Evolutionary conservation across 2,797 vertebrate species (phyloP), one percentile per base, ranked within the genome.

Genomic region (Heterohyrax brucei): DNA sequence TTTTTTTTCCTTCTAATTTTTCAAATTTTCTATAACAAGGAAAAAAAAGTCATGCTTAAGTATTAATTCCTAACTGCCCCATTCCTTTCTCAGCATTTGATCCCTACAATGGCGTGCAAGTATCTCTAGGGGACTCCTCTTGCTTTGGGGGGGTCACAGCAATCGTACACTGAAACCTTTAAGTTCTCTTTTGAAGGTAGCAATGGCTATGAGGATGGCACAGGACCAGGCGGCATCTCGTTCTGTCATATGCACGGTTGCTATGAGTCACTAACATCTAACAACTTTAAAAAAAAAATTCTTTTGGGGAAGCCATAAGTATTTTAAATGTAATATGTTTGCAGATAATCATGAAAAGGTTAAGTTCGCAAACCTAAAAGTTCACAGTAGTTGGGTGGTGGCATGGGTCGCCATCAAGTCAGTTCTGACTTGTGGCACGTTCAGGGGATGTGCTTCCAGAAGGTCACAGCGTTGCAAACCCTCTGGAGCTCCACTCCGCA

Each of bases 91-190:
- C 62, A 87, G n/a, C 68, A 89, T 33, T n/a, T 80, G 61, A 53
- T 93, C 50, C 61, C 80, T 64, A 16, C 26, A 66, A 81, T 30
- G 22, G 39, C 24, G 77, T 46, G 39, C 56, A 89, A 76, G n/a
- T 84, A 26, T 81, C 68, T 95, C 79, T 68, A 79, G 1, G 16
- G 76, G n/a, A 14, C 8, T 68, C 5, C 59, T 87, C 48, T 88
- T 79, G 13, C 18, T 82, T 84, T 91, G 62, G n/a, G 62, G n/a
- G 68, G 28, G 50, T 92, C 53, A 66, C 13, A 70, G 39, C 44
- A 85, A 77, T 19, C 53, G 85, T 92, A 92, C 39, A 82, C 66
- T 91, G 61, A 94, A 91, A 89, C 82, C 22, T 33, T 88, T 86
- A 10, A 80, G 30, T 73, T 30, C 10, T 94, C 53, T 87, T 89